phyloP scores from a whole-genome alignment of 2,797 vertebrate genomes.

The Botia almorhae region DNA sequence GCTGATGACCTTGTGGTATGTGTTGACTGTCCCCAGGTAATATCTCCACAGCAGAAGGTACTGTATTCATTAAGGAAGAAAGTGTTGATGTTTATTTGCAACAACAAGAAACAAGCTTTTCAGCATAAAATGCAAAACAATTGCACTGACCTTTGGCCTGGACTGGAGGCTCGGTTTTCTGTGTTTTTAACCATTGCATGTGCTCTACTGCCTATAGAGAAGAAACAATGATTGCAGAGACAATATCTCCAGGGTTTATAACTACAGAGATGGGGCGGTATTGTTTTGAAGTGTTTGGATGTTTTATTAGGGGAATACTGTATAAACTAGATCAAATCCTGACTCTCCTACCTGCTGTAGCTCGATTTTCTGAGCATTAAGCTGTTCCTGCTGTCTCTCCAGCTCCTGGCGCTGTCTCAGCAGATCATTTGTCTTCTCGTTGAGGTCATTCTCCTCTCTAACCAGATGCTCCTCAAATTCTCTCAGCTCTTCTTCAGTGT shows the following conservation, averaged over 20 bases:
- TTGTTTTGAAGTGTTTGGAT: background rate
- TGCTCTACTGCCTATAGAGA: constrained; percentile 83
- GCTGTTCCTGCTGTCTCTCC: constrained; percentile 84
- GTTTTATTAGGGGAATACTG: background rate
- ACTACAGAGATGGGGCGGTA: background rate
- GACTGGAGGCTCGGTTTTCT: constrained; percentile 69
- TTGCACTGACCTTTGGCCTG: constrained; percentile 72
- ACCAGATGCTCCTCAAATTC: constrained; percentile 85
- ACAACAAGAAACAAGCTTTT: background rate
- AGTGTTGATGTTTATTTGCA: background rate
- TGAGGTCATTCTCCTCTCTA: constrained; percentile 81
- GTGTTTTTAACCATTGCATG: constrained; percentile 84
- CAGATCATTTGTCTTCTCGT: constrained; percentile 80
- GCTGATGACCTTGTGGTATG: constrained; percentile 59
- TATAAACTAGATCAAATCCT: background rate
- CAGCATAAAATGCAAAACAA: background rate
- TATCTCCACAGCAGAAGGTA: constrained; percentile 5
- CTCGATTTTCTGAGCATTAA: constrained; percentile 84
- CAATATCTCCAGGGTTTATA: background rate
- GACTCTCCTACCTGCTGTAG: constrained; percentile 81
- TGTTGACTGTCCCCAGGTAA: constrained; percentile 63
- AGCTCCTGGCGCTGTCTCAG: constrained; percentile 86
- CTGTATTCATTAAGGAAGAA: background rate
- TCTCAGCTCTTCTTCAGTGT: constrained; percentile 87
- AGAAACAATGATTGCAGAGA: background rate